Base-by-base conservation (phyloP, 1,140 invertebrate species). In the Metopolophium dirhodum region DNA sequence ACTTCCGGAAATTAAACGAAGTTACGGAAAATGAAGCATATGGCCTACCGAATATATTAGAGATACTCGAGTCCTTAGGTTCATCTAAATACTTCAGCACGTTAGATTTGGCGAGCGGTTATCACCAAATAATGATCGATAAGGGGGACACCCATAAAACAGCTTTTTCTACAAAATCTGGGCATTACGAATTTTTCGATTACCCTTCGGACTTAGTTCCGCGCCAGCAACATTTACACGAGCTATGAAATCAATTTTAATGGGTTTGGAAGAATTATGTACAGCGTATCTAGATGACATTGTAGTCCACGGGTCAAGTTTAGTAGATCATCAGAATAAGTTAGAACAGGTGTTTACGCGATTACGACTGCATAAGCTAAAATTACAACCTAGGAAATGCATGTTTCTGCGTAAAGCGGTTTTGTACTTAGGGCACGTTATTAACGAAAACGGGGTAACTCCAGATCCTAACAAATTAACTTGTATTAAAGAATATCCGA, bases 201-300 rank as follows among this genome's bases (percentile, higher is more conserved):
- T 96, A 95, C 95, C 95, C 4, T 96, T 95, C 94, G 95, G 95
- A 0, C 93, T 96, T 1, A 95, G 95, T 88, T 95, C 95, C 93
- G 95, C 95, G 95, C 95, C 18, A 94, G 23, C 37, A 6, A 45
- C 51, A 0, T 83, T 26, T 61, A 61, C 57, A 2, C 23, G 57
- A 9, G 23, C 8, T 0, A 61, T 61, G 57, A 61, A 61, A 61
- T 26, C 1, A 4, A 9, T n/a, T 8, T 61, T 61, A 30, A 61
- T 54, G 51, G 51, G 51, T 0, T 54, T 54, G 4, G 20, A 54
- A 1, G 35, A 83, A 23, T 23, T 35, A 2, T 37, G 82, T 22
- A 83, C 7, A 0, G 35, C 35, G 7, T 41, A 83, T 41, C 14
- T 83, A 0, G 37, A 83, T 3, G 37, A 22, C 82, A 37, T 41